Base-by-base conservation (phyloP, 2,888 invertebrate species). In the Lithodes maja region DNA sequence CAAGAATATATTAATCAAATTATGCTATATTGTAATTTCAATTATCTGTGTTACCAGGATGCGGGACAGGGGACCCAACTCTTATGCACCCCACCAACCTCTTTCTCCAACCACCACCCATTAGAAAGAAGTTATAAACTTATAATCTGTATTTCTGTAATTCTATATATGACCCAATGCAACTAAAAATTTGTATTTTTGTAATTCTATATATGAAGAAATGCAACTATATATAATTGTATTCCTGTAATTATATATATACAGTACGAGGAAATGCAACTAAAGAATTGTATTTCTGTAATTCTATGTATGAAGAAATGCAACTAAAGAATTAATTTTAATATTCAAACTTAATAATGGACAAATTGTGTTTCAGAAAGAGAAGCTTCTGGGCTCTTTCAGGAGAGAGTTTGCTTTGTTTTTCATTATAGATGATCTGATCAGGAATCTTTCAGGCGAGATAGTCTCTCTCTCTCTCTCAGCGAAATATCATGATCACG, bases 311-410 rank as follows among this genome's bases (percentile, higher is more conserved):
- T 33, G 75, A 49, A 75, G 49, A 79, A 79, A 79, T 79, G n/a
- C 79, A 53, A 79, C 79, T 50, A n/a, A 79, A 79, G 52, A 79
- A 33, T 79, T 1, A 12, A 79, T 79, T 79, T 79, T 52, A 79
- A 2, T 83, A 69, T 69, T 69, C 71, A 83, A 49, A 2, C 69
- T 69, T 83, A 71, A 83, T 83, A 69, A 71, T 17, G 68, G 69
- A 33, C 17, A 17, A 83, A 9, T 83, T 83, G 69, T 83, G 7
- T 52, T 79, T 84, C 54, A 75, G 74, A 84, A 75, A 75, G 1
- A 74, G 49, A 49, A 84, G n/a, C 52, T 84, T 84, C 49, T 71
- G 74, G 15, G 74, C 84, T 84, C 74, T 33, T 53, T 84, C 84
- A 75, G 74, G 54, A 84, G 84, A 69, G 9, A 84, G 52, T 54